Evolutionary conservation across 1,140 invertebrate genomes (phyloP).

Genomic region (Rhagoletis zephyria): DNA sequence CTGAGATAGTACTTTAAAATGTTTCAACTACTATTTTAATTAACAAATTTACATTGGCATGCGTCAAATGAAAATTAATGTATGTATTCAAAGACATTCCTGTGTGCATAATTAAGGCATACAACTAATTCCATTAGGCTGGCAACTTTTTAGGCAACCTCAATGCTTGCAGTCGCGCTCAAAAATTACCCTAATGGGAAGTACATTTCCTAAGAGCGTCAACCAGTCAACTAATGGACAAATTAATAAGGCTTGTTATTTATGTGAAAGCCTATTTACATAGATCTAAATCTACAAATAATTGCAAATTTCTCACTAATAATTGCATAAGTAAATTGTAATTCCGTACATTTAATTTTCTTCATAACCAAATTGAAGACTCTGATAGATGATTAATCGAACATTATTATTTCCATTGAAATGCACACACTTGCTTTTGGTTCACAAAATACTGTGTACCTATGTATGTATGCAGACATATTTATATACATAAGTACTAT

Average conservation of each 20-base stretch:
- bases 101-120: neutral
- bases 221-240: no score
- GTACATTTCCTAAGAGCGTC: no score
- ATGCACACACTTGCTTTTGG: neutral
- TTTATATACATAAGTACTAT: neutral
- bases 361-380: neutral
- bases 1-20: neutral
- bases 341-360: slow-evolving; percentile 4
- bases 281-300: neutral
- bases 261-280: neutral
- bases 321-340: neutral
- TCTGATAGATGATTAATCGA: neutral
- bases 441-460: neutral
- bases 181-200: no score
- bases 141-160: no score
- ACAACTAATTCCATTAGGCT: no score
- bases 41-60: neutral
- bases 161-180: no score
- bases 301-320: neutral
- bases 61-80: neutral
- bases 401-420: neutral
- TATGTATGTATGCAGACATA: neutral
- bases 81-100: neutral
- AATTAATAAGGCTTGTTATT: neutral
- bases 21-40: neutral